Base-by-base conservation (phyloP, 2,888 invertebrate genomes). In the Choreutis nemorana region DNA sequence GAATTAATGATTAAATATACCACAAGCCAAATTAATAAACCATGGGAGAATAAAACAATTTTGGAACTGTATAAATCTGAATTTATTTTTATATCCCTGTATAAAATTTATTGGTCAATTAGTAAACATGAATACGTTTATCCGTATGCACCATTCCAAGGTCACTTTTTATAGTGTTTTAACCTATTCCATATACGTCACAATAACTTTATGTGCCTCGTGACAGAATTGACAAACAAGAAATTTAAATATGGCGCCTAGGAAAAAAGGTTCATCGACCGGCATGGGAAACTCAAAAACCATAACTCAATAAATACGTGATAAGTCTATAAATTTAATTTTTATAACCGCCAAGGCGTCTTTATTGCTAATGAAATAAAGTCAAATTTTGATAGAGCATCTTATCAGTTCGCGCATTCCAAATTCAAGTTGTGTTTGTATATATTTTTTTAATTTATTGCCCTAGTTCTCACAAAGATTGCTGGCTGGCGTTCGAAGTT, bases 151-250 rank as follows among this genome's bases (percentile, higher is more conserved):
- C n/a, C n/a, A n/a, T n/a, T n/a, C 44, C 60, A 67, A 64, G 63
- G 67, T 48, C 59, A 42, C 31, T 34, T 50, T 64, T 66, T 59
- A 67, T 54, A 45, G 50, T 34, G 42, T 51, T 55, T 53, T 61
- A 66, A 62, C 59, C 55, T 54, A 56, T 54, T 51, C 53, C 37
- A 39, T 46, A 47, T 41, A 45, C 52, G 56, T 50, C 51, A 42
- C 40, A 40, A 40, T 38, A 32, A 38, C 45, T 53, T 40, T 48
- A 42, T n/a, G 42, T 36, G 29, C 26, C 39, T 29, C 56, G 60
- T 56, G 60, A 48, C 39, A 33, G 35, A 44, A 45, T 48, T 56
- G 24, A 26, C 35, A 47, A 53, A n/a, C 8, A n/a, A 10, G 5
- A 9, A 7, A 9, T 10, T 7, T 40, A 34, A 35, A 35, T 36